Evolutionary conservation across 2,888 invertebrate species (phyloP).

Genomic region (Ophion obscuratus): DNA sequence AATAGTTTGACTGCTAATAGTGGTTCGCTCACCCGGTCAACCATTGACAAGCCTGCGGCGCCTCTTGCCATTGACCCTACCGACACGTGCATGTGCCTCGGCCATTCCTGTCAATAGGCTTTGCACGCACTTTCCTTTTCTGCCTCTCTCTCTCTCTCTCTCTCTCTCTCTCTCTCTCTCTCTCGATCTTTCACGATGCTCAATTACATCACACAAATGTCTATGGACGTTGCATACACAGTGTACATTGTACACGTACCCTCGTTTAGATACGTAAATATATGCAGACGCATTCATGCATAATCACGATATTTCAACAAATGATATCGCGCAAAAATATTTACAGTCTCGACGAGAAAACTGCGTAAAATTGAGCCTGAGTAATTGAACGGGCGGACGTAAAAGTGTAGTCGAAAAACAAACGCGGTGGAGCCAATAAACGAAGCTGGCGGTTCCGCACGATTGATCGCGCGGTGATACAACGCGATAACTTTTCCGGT

Average conservation of each 20-base stretch:
- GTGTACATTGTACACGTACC: background rate
- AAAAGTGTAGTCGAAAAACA: background rate
- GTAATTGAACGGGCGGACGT: constrained; percentile 4
- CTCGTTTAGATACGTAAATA: background rate
- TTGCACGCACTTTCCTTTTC: constrained; percentile 18
- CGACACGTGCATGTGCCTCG: constrained; percentile 44
- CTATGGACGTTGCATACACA: background rate
- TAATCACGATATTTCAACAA: background rate
- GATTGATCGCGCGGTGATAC: constrained; percentile 32
- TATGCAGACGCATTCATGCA: background rate
- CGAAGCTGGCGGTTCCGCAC: background rate
- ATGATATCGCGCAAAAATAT: background rate
- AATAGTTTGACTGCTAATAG: no score
- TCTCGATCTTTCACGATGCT: background rate
- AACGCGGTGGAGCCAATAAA: background rate
- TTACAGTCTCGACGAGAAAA: background rate
- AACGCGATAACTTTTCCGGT: constrained; percentile 46
- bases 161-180: constrained; percentile 22
- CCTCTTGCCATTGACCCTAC: constrained; percentile 61
- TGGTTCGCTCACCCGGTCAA: background rate
- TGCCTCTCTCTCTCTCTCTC: constrained; percentile 8
- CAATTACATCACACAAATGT: constrained; percentile 43
- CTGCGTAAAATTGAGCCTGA: background rate
- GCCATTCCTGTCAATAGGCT: constrained; percentile 57
- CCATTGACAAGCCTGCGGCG: constrained; percentile 54